Base-by-base conservation (phyloP, 92 coral and sea anemone species). In the Palythoa caribaeorum region DNA sequence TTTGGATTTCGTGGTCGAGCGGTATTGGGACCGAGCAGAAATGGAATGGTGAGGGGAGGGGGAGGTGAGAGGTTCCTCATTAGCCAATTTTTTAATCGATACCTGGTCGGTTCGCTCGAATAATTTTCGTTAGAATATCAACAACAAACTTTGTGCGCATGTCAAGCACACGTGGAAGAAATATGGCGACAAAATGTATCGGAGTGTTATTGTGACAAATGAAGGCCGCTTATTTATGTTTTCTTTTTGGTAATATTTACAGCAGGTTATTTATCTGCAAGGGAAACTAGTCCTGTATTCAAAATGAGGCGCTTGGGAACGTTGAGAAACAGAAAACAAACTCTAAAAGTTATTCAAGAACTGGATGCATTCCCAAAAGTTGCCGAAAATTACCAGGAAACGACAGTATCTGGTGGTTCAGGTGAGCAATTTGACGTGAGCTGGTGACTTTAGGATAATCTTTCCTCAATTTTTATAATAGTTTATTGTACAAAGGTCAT, bases 281-380 rank as follows among this genome's bases (percentile, higher is more conserved):
- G 19, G 47, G 47, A 20, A 57, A n/a, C 35, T 47, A 62, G 76
- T 20, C 17, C 9, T 38, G 8, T 16, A 7, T 40, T 71, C 10
- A 93, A 76, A 74, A 96, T 96, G 98, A 92, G 95, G 71, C 93
- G 98, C n/a, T 88, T 94, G 2, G 97, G 97, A 21, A 81, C 93
- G 16, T 71, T 95, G 17, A 74, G 97, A 76, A 93, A 95, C 62
- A 92, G 99, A 9, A 97, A 97, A 83, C 98, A 97, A 80, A 91
- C 96, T 6, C 78, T 97, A 19, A 97, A 97, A 90, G 98, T 92
- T 63, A 88, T 96, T 40, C 96, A 96, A 79, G 99, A 96, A 79
- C 92, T 96, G 6, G 99, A 96, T 89, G 99, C 98, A 10, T 96
- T 96, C 78, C 99, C 99, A 0, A 96, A 96, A 90, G 96, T 96